Base-by-base conservation (phyloP, 2,113 vertebrate species). In the Sylvilagus bachmani region DNA sequence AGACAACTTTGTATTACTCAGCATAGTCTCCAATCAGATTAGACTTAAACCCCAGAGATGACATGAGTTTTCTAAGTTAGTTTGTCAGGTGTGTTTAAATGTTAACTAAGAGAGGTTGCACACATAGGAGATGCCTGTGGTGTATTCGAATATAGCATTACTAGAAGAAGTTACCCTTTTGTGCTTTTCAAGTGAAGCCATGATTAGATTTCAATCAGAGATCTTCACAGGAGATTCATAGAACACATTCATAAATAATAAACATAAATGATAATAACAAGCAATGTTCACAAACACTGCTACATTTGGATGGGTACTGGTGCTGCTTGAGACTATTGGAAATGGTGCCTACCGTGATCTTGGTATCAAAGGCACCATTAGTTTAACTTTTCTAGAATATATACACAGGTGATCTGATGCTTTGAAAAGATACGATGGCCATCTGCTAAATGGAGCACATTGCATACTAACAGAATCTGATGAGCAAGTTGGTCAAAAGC, bases 201-300 rank as follows among this genome's bases (percentile, higher is more conserved):
- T 25, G 61, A 86, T 29, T 3, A 79, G 79, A 90, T 55, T 70
- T 78, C 44, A 10, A 67, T 51, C 9, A 51, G 4, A 33, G 11
- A 78, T 90, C 66, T 86, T 4, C 49, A 24, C 66, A 58, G 14
- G 31, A 86, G 49, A 83, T 75, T 33, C 87, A 94, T 58, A 92
- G 5, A 19, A 90, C 12, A 11, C 1, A 58, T 21, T n/a, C 64
- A 36, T 51, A 17, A 6, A 27, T 71, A 94, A 29, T 88, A 58
- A 25, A 91, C 62, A 67, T 75, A 19, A 84, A 86, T 80, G 44
- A 44, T 44, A 44, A 44, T 44, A 44, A 44, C 44, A 44, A 44
- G 44, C 44, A 44, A 44, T 44, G 44, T 44, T 44, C 25, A 92
- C 70, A 49, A 51, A 36, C 49, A 67, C 19, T 55, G 22, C 3